Conservation (phyloP, 2,888 invertebrate species). For the Nephrotoma guestfalica region DNA sequence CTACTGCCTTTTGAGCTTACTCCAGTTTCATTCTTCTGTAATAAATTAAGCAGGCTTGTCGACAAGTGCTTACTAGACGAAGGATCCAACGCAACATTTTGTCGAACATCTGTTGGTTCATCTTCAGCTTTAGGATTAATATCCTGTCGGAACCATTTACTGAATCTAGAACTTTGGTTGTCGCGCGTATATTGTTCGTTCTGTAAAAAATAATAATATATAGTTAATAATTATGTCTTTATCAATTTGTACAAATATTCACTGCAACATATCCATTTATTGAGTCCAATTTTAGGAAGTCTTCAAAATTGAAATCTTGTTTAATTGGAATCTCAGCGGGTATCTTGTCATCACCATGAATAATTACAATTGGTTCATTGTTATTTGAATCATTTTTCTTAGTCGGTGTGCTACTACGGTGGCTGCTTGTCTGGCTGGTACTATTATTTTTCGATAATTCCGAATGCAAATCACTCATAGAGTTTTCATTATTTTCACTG, state of each 20-base stretch:
- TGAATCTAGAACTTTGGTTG: background rate
- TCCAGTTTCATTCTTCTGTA: background rate
- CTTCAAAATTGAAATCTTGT: background rate
- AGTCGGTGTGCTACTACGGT: background rate
- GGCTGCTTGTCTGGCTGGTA: background rate
- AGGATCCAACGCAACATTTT: background rate
- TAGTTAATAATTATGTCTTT: background rate
- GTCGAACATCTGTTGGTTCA: background rate
- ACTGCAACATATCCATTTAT: background rate
- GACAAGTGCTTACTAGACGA: background rate
- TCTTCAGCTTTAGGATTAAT: background rate
- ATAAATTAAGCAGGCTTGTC: background rate
- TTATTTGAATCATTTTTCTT: background rate
- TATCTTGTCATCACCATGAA: background rate
- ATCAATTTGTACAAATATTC: background rate
- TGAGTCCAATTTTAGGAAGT: background rate
- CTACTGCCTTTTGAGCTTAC: background rate
- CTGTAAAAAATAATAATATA: background rate
- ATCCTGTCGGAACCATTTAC: background rate
- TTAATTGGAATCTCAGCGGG: background rate
- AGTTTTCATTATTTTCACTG: background rate
- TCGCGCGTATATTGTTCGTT: background rate
- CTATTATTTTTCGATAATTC: background rate
- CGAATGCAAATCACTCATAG: background rate
- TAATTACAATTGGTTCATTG: background rate